These are phyloP conservation scores for Platysteira castanea DNA, from an alignment of 2,113 vertebrate species.

Conservation along the genomic window DNA sequence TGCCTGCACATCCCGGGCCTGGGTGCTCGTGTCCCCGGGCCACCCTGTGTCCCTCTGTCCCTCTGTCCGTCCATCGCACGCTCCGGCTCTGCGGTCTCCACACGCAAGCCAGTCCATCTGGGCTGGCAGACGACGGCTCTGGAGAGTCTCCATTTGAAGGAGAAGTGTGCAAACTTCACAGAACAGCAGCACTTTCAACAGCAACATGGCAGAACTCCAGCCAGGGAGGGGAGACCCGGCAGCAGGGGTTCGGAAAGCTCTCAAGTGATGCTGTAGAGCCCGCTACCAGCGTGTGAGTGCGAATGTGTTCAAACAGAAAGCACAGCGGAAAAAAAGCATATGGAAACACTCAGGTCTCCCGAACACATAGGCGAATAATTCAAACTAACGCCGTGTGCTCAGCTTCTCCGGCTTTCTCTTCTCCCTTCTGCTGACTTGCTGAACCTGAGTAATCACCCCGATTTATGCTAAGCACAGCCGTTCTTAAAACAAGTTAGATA, in stretches of 20 bases:
- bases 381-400: not conserved
- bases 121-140: not conserved
- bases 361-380: not conserved
- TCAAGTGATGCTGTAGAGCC: not conserved
- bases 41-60: accelerated
- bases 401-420: not conserved
- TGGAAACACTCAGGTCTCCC: not conserved
- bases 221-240: not conserved
- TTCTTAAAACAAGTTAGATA: not conserved
- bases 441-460: not conserved
- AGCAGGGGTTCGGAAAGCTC: not conserved
- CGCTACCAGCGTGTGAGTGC: not conserved
- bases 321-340: not conserved
- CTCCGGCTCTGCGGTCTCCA: not conserved
- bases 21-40: accelerated
- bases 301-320: not conserved
- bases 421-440: not conserved
- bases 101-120: not conserved
- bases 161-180: not conserved
- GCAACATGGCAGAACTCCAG: not conserved
- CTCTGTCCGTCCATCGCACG: not conserved
- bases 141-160: not conserved
- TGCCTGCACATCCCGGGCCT: not conserved
- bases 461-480: not conserved
- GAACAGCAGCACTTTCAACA: not conserved